These are phyloP conservation scores for Osmerus mordax DNA, from an alignment of 2,113 vertebrate species.

Conservation along the genomic window DNA sequence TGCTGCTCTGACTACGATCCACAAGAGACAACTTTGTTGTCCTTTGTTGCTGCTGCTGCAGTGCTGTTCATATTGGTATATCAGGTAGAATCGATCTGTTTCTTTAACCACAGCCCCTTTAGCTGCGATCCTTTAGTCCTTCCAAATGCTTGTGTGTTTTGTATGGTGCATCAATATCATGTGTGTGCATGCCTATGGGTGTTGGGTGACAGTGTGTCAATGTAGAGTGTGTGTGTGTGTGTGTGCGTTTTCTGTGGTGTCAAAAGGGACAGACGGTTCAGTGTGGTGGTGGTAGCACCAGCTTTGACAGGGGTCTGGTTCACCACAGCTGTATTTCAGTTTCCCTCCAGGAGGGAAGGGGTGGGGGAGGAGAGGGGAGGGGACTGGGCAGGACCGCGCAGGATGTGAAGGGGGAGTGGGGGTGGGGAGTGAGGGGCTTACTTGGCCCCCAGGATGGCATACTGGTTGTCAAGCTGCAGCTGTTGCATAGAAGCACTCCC, in stretches of 20 bases:
- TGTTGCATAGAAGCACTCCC: conserved; percentile 79
- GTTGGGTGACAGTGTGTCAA: neutral
- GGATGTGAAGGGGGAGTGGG: conserved; percentile 67
- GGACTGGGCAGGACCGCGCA: conserved; percentile 74
- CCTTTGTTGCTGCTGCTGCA: conserved; percentile 57
- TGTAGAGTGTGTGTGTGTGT: conserved; percentile 18
- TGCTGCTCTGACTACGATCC: conserved; percentile 65
- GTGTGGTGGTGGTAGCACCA: conserved; percentile 15
- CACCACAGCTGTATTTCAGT: conserved; percentile 75
- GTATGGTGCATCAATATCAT: conserved; percentile 37
- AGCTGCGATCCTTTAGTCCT: conserved; percentile 68
- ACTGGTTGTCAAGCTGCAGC: conserved; percentile 97
- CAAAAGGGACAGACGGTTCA: conserved; percentile 29
- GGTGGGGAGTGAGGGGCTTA: conserved; percentile 73
- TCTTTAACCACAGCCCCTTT: conserved; percentile 60
- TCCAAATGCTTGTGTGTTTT: conserved; percentile 55
- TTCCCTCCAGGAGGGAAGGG: conserved; percentile 64
- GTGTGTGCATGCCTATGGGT: neutral
- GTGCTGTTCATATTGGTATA: conserved; percentile 66
- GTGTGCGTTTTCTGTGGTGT: conserved; percentile 9
- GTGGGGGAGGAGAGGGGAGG: conserved; percentile 62
- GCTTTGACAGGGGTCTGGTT: conserved; percentile 12
- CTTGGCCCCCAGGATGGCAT: conserved; percentile 93
- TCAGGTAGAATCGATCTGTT: conserved; percentile 44
- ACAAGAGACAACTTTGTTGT: conserved; percentile 63